These are phyloP conservation scores for Tapera naevia DNA, from an alignment of 2,797 vertebrate genomes.

Conservation along the genomic window DNA sequence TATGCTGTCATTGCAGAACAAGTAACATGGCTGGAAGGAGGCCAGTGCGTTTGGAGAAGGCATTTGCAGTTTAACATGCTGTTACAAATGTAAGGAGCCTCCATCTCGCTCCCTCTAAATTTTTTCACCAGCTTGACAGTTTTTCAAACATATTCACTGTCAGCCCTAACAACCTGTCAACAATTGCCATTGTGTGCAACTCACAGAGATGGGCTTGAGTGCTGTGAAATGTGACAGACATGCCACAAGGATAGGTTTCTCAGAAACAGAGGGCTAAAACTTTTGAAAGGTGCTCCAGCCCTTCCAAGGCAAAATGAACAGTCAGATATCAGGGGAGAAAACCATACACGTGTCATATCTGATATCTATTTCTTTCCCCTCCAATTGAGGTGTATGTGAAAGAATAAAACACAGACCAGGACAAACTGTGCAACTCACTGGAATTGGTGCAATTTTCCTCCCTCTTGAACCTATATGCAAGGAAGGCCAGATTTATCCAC, in stretches of 20 bases:
- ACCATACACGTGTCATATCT: conserved; percentile 84
- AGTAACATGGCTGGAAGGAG: conserved; percentile 64
- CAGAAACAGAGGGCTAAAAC: conserved; percentile 84
- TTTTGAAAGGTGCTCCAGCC: conserved; percentile 87
- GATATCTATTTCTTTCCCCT: conserved; percentile 81
- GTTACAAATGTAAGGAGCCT: conserved; percentile 77
- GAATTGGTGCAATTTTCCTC: conserved; percentile 40
- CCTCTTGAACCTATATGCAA: neutral
- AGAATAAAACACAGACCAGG: conserved; percentile 70
- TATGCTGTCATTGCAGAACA: conserved; percentile 66
- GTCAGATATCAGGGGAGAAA: conserved; percentile 84
- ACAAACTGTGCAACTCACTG: conserved; percentile 36
- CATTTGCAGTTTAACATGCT: conserved; percentile 76
- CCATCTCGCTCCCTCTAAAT: conserved; percentile 75
- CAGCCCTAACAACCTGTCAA: conserved; percentile 90
- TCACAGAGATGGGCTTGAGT: conserved; percentile 84
- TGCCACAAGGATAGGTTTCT: conserved; percentile 95
- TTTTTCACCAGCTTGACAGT: conserved; percentile 90
- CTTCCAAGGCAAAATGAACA: conserved; percentile 94
- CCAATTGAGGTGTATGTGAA: conserved; percentile 78
- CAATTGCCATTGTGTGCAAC: conserved; percentile 88
- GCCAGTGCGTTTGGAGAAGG: conserved; percentile 58
- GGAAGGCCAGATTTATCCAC: neutral
- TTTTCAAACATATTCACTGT: conserved; percentile 96
- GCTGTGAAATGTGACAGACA: conserved; percentile 93